Evolutionary conservation across 2,888 invertebrate genomes (phyloP).

Genomic region (Lithophane ornitopus): DNA sequence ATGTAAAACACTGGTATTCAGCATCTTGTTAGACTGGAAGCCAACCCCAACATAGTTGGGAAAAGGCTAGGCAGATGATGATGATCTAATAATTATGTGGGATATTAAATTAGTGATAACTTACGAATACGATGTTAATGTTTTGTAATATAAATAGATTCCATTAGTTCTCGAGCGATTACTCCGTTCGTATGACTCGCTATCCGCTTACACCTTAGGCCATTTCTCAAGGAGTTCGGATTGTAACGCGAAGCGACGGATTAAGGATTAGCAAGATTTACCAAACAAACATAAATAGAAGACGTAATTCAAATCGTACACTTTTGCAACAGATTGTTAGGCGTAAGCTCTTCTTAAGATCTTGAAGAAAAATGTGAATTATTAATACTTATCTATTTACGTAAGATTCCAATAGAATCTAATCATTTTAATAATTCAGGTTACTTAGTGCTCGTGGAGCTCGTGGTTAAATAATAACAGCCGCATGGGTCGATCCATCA

Average conservation of each 20-base stretch:
- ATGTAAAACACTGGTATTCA: too few species aligned
- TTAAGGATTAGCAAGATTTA: constrained; percentile 81
- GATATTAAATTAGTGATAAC: too few species aligned
- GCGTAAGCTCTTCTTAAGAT: constrained; percentile 21
- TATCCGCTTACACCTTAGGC: constrained; percentile 39
- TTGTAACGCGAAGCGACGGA: constrained; percentile 79
- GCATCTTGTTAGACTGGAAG: too few species aligned
- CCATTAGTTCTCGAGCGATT: not conserved
- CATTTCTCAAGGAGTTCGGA: constrained; percentile 62
- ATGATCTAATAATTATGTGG: too few species aligned
- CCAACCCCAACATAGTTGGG: too few species aligned
- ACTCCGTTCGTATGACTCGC: not conserved
- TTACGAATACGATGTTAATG: not conserved
- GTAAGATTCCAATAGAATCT: constrained; percentile 3
- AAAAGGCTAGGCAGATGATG: too few species aligned
- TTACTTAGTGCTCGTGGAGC: too few species aligned
- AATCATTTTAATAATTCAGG: not conserved
- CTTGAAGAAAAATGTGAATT: constrained; percentile 25
- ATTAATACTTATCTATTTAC: constrained; percentile 4
- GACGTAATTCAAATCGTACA: constrained; percentile 76
- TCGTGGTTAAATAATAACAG: too few species aligned
- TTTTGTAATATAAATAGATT: not conserved
- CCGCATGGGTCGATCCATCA: too few species aligned
- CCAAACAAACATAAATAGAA: constrained; percentile 80
- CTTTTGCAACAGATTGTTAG: constrained; percentile 60